Conservation (phyloP, 2,888 invertebrate species). For the Drosophila anomelani region DNA sequence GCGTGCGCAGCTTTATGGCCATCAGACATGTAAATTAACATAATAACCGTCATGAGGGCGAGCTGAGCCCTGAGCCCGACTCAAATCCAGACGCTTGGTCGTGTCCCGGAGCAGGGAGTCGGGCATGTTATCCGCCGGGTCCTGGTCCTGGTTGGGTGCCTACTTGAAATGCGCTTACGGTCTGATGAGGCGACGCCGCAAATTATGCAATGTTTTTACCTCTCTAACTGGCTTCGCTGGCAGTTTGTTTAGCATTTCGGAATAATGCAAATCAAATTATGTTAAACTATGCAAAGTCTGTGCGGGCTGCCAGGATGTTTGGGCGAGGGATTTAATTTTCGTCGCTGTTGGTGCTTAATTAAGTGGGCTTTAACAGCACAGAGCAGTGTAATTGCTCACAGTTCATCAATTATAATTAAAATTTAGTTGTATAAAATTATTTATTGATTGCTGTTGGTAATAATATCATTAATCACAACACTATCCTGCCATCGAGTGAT, state of each 20-base stretch:
- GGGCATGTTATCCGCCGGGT: conserved; percentile 7
- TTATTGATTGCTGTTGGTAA: background rate
- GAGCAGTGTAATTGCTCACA: conserved; percentile 1
- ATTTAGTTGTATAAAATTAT: background rate
- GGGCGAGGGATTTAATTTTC: conserved; percentile 26
- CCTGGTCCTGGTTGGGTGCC: background rate
- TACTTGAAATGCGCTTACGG: conserved; percentile 63
- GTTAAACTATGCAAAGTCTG: conserved; percentile 66
- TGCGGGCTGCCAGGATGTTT: conserved; percentile 15
- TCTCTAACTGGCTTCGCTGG: conserved; percentile 14
- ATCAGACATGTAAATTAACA: conserved; percentile 74
- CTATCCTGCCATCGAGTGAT: background rate
- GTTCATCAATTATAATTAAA: background rate
- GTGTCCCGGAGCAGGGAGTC: conserved; percentile 44
- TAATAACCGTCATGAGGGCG: conserved; percentile 62
- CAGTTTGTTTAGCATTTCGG: conserved; percentile 44
- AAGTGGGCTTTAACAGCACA: conserved; percentile 1
- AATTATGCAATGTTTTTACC: conserved; percentile 65
- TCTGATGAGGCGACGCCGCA: conserved; percentile 31
- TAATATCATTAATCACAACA: background rate
- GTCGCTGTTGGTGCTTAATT: conserved; percentile 5
- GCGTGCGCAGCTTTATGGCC: conserved; percentile 47
- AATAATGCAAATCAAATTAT: conserved; percentile 62
- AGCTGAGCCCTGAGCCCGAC: conserved; percentile 17
- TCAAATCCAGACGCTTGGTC: conserved; percentile 46